Conservation (phyloP, 1,140 invertebrate species). For the Asobara japonica region DNA sequence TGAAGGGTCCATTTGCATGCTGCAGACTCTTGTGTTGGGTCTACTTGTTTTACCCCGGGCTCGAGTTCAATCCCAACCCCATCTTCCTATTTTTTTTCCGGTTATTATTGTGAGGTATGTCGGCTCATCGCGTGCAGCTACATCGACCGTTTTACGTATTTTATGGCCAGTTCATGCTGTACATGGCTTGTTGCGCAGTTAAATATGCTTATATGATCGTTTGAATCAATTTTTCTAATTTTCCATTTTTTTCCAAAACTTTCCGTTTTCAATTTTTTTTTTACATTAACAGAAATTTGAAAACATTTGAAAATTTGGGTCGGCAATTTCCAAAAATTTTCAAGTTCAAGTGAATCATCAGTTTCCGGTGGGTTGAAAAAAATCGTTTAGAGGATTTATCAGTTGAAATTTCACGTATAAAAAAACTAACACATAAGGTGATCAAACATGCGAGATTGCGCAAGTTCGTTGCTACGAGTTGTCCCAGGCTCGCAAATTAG, state of each 20-base stretch:
- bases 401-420: neutral
- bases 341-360: neutral
- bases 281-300: no score
- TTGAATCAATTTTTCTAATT: neutral
- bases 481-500: no score
- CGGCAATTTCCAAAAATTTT: neutral
- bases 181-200: neutral
- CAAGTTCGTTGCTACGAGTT: no score
- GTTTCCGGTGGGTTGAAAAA: neutral
- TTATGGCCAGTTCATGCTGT: neutral
- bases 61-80: neutral
- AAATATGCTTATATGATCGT: neutral
- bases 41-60: neutral
- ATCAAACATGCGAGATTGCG: neutral
- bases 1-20: slow-evolving; percentile 30
- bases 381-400: neutral
- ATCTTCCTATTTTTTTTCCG: neutral
- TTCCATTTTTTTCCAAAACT: neutral
- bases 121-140: neutral
- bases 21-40: neutral
- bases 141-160: neutral
- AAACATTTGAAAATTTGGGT: no score
- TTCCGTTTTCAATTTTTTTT: neutral
- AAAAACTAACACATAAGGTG: neutral
- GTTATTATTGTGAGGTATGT: neutral